Evolutionary conservation across 2,797 vertebrate species (phyloP).

Genomic region (Pampus argenteus): DNA sequence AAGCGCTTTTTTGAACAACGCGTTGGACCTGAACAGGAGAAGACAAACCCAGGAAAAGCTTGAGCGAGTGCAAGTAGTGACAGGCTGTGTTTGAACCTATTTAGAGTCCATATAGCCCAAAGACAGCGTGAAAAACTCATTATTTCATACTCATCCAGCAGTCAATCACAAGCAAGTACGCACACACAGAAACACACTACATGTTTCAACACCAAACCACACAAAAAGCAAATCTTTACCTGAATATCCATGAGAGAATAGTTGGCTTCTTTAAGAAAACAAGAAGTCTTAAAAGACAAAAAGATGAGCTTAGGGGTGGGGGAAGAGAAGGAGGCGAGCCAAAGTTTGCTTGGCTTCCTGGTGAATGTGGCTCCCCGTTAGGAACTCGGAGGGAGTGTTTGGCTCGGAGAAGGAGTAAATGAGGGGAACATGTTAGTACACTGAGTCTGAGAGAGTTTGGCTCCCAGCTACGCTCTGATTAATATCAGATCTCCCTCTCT

Average conservation of each 20-base stretch:
- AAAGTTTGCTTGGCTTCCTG: slow-evolving; percentile 65
- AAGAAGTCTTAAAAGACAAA: slow-evolving; percentile 45
- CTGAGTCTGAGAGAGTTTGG: slow-evolving; percentile 92
- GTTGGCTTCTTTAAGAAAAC: slow-evolving; percentile 35
- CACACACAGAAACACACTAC: slow-evolving; percentile 26
- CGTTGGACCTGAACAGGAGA: slow-evolving; percentile 28
- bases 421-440: slow-evolving; percentile 94
- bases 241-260: slow-evolving; percentile 72
- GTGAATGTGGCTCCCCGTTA: slow-evolving; percentile 67
- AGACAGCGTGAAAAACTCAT: slow-evolving; percentile 67
- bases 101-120: slow-evolving; percentile 59
- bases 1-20: slow-evolving; percentile 4
- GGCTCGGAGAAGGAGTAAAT: slow-evolving; percentile 87
- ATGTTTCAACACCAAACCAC: slow-evolving; percentile 21
- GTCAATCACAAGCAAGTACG: slow-evolving; percentile 56
- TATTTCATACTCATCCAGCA: slow-evolving; percentile 67
- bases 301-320: slow-evolving; percentile 16
- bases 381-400: slow-evolving; percentile 75
- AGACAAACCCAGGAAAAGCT: slow-evolving; percentile 43
- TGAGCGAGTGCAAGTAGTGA: slow-evolving; percentile 59
- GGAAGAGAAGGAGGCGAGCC: slow-evolving; percentile 5
- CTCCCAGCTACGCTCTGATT: slow-evolving; percentile 93
- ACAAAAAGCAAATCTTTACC: slow-evolving; percentile 66
- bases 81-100: slow-evolving; percentile 68
- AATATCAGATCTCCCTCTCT: slow-evolving; percentile 91